Evolutionary conservation across 2,797 vertebrate species (phyloP).

Genomic region (Jordanella pulchra): DNA sequence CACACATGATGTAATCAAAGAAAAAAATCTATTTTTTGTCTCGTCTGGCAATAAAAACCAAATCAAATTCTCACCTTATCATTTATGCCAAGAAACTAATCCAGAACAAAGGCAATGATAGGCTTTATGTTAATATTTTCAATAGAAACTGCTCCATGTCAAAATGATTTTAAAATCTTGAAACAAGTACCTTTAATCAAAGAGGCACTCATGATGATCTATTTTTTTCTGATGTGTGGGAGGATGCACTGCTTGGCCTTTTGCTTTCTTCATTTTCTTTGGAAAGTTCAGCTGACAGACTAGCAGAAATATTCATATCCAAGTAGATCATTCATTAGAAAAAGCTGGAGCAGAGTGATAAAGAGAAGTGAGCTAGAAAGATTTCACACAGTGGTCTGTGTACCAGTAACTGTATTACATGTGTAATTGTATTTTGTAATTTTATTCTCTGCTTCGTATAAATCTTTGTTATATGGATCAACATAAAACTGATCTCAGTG

Average conservation of each 20-base stretch:
- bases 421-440: neutral
- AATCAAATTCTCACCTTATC: neutral
- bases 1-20: no score
- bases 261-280: neutral
- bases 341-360: neutral
- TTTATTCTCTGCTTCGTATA: conserved; percentile 5
- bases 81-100: neutral
- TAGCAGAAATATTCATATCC: neutral
- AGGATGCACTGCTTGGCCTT: neutral
- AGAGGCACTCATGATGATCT: neutral
- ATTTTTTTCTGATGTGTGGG: neutral
- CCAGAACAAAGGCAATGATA: neutral
- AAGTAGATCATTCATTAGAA: neutral
- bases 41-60: no score
- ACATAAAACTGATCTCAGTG: conserved; percentile 11
- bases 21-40: no score
- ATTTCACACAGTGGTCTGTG: neutral
- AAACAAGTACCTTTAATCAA: neutral
- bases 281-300: neutral
- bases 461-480: conserved; percentile 14
- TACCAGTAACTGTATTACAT: neutral
- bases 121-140: neutral
- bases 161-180: neutral
- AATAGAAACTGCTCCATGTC: neutral
- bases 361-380: neutral